Conservation (phyloP, 1,140 invertebrate genomes). For the Bombus consobrinus region DNA sequence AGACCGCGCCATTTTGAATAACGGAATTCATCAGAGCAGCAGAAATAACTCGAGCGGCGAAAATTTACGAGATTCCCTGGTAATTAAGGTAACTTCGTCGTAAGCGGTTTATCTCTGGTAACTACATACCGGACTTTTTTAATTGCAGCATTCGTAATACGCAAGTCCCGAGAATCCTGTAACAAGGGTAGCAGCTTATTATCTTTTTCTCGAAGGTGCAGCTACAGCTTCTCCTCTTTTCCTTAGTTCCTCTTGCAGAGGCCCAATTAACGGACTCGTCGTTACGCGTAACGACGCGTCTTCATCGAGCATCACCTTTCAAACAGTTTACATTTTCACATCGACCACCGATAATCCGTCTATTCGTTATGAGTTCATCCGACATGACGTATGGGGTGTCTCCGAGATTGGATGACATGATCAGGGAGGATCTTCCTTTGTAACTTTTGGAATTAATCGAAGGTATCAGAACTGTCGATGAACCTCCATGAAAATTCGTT, state of each 20-base stretch:
- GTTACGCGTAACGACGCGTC: background rate
- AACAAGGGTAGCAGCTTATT: background rate
- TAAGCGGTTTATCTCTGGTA: slow-evolving; percentile 7
- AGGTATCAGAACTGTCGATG: too few species aligned
- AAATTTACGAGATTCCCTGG: background rate
- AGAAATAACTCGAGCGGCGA: background rate
- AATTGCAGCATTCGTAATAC: slow-evolving; percentile 3
- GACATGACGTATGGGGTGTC: background rate
- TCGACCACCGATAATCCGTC: background rate
- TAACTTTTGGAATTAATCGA: background rate
- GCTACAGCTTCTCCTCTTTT: background rate
- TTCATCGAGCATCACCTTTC: background rate
- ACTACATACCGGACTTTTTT: background rate
- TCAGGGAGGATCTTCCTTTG: background rate
- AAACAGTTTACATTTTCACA: background rate
- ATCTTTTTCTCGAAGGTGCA: background rate
- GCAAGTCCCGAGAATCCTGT: background rate
- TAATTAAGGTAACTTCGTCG: slow-evolving; percentile 1
- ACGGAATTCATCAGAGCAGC: background rate
- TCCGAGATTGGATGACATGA: background rate
- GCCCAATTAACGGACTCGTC: background rate
- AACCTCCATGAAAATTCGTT: background rate
- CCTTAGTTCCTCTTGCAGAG: too few species aligned
- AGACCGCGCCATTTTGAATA: background rate
- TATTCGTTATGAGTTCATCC: background rate